phyloP scores from a whole-genome alignment of 2,888 invertebrate genomes.

The Troides aeacus region DNA sequence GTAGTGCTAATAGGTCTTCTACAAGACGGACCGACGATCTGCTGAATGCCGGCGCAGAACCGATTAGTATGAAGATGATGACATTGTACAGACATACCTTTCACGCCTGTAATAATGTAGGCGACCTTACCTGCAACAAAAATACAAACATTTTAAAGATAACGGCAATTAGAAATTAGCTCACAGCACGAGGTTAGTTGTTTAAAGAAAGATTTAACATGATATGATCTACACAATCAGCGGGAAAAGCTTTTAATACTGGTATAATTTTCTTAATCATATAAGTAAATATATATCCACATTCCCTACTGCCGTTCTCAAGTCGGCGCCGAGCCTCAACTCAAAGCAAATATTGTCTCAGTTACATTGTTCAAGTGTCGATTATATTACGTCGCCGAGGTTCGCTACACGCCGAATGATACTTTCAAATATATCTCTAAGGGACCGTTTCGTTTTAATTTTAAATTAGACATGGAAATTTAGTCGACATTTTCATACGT shows the following conservation, averaged over 20 bases:
- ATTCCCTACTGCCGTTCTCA: constrained; percentile 24
- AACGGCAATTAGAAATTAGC: neutral
- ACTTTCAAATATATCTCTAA: constrained; percentile 27
- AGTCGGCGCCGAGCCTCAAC: constrained; percentile 27
- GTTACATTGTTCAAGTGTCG: constrained; percentile 34
- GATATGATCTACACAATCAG: constrained; percentile 14
- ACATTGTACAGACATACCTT: neutral
- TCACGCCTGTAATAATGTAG: neutral
- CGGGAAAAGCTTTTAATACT: constrained; percentile 28
- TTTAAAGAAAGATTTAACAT: constrained; percentile 8
- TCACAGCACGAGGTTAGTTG: neutral
- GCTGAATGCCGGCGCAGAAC: too few species aligned
- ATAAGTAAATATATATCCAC: constrained; percentile 30
- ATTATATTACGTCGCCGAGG: constrained; percentile 31
- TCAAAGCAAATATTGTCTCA: constrained; percentile 33
- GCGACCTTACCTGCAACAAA: constrained; percentile 8
- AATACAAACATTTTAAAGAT: neutral
- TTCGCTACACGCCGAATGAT: constrained; percentile 26
- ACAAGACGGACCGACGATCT: too few species aligned
- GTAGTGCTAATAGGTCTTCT: too few species aligned
- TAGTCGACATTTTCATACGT: constrained; percentile 6
- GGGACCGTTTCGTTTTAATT: constrained; percentile 28
- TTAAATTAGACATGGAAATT: constrained; percentile 20
- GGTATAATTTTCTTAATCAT: constrained; percentile 34
- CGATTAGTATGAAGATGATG: neutral